These are phyloP conservation scores for Stenoptilia bipunctidactyla DNA, from an alignment of 2,888 invertebrate species.

Conservation along the genomic window DNA sequence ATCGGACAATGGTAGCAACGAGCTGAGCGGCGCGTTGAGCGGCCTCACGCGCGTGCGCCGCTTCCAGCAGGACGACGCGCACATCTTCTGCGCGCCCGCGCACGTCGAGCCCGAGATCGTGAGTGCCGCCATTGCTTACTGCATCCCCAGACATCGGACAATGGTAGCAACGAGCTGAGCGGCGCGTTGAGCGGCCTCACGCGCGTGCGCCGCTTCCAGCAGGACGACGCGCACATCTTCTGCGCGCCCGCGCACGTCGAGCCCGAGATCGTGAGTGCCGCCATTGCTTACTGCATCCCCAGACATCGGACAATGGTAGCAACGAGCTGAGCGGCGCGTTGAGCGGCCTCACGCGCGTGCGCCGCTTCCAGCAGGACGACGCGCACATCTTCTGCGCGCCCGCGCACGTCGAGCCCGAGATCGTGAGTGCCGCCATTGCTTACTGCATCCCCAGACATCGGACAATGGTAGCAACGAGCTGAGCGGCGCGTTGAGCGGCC, in stretches of 20 bases:
- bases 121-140: constrained; percentile 20
- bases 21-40: constrained; percentile 92
- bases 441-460: too few species aligned
- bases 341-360: constrained; percentile 94
- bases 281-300: too few species aligned
- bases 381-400: constrained; percentile 97
- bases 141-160: too few species aligned
- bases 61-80: constrained; percentile 99
- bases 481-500: constrained; percentile 93
- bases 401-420: constrained; percentile 89
- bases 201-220: constrained; percentile 96
- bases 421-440: constrained; percentile 62
- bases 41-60: constrained; percentile 97
- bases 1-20: too few species aligned
- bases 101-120: constrained; percentile 90
- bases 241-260: constrained; percentile 91
- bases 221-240: constrained; percentile 99
- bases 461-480: constrained; percentile 97
- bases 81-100: constrained; percentile 94
- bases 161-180: constrained; percentile 94
- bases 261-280: constrained; percentile 76
- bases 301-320: too few species aligned
- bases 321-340: constrained; percentile 96
- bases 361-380: constrained; percentile 99
- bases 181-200: constrained; percentile 97